A percentile compares a stretch with the other conserved stretches of the same genome.
These are phyloP conservation scores for Euleptes europaea DNA, from an alignment of 2,113 vertebrate species.

Conservation along the genomic window DNA sequence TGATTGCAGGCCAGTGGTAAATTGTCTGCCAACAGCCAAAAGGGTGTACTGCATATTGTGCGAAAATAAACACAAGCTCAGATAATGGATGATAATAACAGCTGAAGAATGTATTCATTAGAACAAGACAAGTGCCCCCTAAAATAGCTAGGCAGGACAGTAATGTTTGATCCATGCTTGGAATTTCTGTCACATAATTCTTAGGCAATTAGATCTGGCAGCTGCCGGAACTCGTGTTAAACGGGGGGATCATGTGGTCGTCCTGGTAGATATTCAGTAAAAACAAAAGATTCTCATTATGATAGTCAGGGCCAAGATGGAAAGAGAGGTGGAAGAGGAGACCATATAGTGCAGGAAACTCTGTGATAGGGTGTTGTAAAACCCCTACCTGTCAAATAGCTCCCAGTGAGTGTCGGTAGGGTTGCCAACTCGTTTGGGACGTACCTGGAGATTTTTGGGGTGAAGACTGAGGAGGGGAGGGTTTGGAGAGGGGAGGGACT, in stretches of 20 bases:
- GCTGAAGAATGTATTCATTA: not conserved
- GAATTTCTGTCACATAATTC: not conserved
- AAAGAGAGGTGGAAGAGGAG: not conserved
- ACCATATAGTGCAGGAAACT: not conserved
- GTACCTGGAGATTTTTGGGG: too few species aligned
- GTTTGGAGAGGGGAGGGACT: too few species aligned
- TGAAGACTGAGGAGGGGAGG: too few species aligned
- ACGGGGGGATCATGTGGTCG: not conserved
- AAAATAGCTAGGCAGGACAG: not conserved
- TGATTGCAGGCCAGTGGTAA: not conserved
- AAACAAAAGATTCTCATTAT: not conserved
- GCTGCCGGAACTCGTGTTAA: not conserved
- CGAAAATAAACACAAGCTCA: not conserved
- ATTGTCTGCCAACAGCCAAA: not conserved
- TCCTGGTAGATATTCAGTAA: not conserved
- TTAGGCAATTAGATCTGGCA: not conserved
- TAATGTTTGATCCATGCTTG: not conserved
- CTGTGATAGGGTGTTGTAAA: not conserved
- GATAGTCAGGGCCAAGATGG: not conserved
- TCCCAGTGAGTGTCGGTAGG: not conserved
- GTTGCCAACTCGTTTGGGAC: too few species aligned
- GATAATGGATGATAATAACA: not conserved
- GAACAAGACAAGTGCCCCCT: not conserved
- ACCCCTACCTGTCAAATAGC: not conserved
- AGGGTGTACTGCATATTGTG: not conserved